phyloP scores from a whole-genome alignment of 2,888 invertebrate genomes.

The Agonum fuliginosum region DNA sequence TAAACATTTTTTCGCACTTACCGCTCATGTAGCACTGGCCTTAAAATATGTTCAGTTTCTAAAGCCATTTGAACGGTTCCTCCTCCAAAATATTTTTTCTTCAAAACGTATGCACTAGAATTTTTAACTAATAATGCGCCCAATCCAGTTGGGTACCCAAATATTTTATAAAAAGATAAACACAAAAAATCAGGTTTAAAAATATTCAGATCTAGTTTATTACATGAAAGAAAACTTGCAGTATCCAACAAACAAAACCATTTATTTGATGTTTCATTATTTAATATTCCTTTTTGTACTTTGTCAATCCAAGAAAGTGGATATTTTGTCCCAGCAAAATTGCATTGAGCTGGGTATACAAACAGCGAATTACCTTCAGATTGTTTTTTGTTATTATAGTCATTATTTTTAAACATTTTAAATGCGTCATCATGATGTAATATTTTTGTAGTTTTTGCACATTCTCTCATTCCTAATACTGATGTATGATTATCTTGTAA shows the following conservation, averaged over 20 bases:
- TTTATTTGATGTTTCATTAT: slow-evolving; percentile 72
- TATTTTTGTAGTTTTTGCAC: slow-evolving; percentile 77
- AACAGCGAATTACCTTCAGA: slow-evolving; percentile 78
- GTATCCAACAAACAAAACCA: slow-evolving; percentile 92
- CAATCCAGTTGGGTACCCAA: slow-evolving; percentile 96
- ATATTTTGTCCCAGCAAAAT: slow-evolving; percentile 95
- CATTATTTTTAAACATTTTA: slow-evolving; percentile 66
- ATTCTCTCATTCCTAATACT: slow-evolving; percentile 92
- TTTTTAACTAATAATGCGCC: slow-evolving; percentile 91
- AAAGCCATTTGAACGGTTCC: slow-evolving; percentile 93
- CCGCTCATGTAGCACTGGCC: slow-evolving; percentile 83
- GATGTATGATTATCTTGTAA: slow-evolving; percentile 96
- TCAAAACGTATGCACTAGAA: slow-evolving; percentile 76
- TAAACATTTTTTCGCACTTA: slow-evolving; percentile 68
- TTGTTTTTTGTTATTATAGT: slow-evolving; percentile 69
- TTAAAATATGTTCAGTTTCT: slow-evolving; percentile 82
- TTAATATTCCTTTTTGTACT: slow-evolving; percentile 78
- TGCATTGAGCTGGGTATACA: slow-evolving; percentile 94
- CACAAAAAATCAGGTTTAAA: slow-evolving; percentile 91
- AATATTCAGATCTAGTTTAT: slow-evolving; percentile 82
- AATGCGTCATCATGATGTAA: slow-evolving; percentile 78
- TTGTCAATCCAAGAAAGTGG: slow-evolving; percentile 83
- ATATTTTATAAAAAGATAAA: slow-evolving; percentile 97
- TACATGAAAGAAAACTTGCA: slow-evolving; percentile 87
- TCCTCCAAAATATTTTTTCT: slow-evolving; percentile 91